Conservation (phyloP, 2,888 invertebrate species). For the Exephanes ischioxanthus region DNA sequence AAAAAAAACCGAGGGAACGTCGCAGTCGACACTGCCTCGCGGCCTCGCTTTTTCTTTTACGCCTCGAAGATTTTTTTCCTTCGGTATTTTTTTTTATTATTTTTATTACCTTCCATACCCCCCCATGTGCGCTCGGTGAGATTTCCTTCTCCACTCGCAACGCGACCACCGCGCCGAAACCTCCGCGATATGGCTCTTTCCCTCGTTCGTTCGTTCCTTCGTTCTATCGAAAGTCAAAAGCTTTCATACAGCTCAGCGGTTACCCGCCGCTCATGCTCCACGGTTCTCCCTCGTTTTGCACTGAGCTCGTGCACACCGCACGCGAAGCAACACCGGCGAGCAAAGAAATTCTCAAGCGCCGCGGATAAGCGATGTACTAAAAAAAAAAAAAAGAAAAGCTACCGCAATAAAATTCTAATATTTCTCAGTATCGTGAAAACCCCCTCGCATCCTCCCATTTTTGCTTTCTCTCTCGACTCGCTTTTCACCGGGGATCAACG, state of each 20-base stretch:
- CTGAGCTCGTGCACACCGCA: slow-evolving; percentile 28
- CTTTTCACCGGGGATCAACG: slow-evolving; percentile 10
- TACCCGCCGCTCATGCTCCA: slow-evolving; percentile 45
- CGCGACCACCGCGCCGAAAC: slow-evolving; percentile 19
- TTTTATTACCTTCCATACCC: slow-evolving; percentile 15
- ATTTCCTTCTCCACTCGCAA: slow-evolving; percentile 26
- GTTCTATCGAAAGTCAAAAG: slow-evolving; percentile 27
- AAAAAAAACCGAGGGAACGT: slow-evolving; percentile 61
- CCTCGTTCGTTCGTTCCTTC: slow-evolving; percentile 20
- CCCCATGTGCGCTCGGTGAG: slow-evolving; percentile 28
- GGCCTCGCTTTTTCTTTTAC: slow-evolving; percentile 77
- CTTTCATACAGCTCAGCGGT: slow-evolving; percentile 44
- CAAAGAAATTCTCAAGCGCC: slow-evolving; percentile 44
- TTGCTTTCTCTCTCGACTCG: not conserved
- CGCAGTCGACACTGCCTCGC: slow-evolving; percentile 45
- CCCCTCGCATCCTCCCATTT: not conserved
- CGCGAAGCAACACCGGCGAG: slow-evolving; percentile 34
- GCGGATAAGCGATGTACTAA: not conserved
- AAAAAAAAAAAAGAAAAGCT: slow-evolving; percentile 20
- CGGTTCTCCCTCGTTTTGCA: slow-evolving; percentile 47
- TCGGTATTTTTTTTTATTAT: slow-evolving; percentile 64
- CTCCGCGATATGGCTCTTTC: slow-evolving; percentile 17
- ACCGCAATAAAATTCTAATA: slow-evolving; percentile 51
- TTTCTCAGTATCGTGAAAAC: slow-evolving; percentile 12
- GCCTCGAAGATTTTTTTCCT: slow-evolving; percentile 77